Base-by-base conservation (phyloP, 2,797 vertebrate species). In the Leptodactylus fallax region DNA sequence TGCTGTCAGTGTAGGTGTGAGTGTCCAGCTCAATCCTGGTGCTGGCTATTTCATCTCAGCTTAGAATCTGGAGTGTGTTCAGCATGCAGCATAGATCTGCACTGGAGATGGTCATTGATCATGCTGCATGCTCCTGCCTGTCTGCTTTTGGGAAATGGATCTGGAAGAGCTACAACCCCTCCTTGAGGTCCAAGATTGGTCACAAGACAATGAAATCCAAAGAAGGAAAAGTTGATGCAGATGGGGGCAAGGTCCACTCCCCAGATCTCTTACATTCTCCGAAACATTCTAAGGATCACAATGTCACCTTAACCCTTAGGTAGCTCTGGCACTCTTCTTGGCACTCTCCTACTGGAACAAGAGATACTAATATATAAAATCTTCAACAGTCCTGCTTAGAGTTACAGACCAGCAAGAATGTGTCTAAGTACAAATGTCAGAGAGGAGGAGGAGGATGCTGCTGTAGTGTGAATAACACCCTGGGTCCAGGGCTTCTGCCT, bases 171-270 rank as follows among this genome's bases (percentile, higher is more conserved):
- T 8, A 51, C 16, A 14, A 81, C 45, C 47, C 56, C 69, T 65
- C 80, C 79, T 56, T 85, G 60, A 71, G 58, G 69, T 78, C 51
- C 83, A 27, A 21, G 8, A 71, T 19, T 76, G 69, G n/a, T 51
- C 76, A 79, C 53, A 47, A 71, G 27, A 85, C 83, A 85, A 83
- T 78, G 51, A 49, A 53, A 86, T 83, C 84, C 84, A 69, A 71
- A 67, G 16, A 77, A 82, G 47, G 56, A 65, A 88, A 89, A 89
- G 87, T 89, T 89, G 83, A 58, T 77, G 83, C 67, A 85, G 67
- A 65, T 11, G 60, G 16, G 9, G 79, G 58, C 17, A 69, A 58
- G 49, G 69, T 55, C 56, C 78, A 81, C 80, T 83, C 45, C 63
- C 60, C 76, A 21, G 49, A 58, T 83, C 51, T 71, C 13, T 60